These are phyloP conservation scores for Spinus pinus DNA, from an alignment of 2,797 vertebrate species.

Conservation along the genomic window DNA sequence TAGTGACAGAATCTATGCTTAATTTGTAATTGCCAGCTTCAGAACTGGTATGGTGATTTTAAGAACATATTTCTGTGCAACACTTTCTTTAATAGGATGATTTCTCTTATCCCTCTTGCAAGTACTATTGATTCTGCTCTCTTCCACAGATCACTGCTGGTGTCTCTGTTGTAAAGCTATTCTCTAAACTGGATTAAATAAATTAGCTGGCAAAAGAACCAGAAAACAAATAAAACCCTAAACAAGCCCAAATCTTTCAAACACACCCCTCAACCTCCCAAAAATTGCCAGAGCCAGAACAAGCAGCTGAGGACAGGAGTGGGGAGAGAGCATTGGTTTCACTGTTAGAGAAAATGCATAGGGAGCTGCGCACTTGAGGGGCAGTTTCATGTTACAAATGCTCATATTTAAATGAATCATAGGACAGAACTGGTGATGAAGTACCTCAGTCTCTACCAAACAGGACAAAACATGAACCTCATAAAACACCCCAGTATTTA, in stretches of 20 bases:
- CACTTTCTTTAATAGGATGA: background rate
- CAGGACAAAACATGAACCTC: background rate
- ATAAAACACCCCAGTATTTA: background rate
- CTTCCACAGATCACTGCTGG: background rate
- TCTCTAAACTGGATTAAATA: background rate
- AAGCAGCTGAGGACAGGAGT: background rate
- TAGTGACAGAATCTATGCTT: background rate
- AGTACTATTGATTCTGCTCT: background rate
- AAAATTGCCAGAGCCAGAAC: background rate
- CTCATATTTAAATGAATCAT: background rate
- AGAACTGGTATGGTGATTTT: background rate
- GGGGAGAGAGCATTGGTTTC: background rate
- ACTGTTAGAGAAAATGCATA: background rate
- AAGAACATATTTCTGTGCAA: background rate
- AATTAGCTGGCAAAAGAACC: background rate
- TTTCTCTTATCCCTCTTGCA: background rate
- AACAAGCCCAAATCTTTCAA: background rate
- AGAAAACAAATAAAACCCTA: background rate
- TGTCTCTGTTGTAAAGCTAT: background rate
- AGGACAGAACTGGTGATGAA: background rate
- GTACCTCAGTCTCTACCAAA: background rate
- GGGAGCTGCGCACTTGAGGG: background rate
- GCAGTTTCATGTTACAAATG: background rate
- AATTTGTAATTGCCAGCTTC: background rate
- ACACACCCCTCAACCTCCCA: rapidly evolving